Evolutionary conservation across 2,888 invertebrate species (phyloP), one percentile per base, ranked within the genome.

Genomic region (Hypercompe scribonia): DNA sequence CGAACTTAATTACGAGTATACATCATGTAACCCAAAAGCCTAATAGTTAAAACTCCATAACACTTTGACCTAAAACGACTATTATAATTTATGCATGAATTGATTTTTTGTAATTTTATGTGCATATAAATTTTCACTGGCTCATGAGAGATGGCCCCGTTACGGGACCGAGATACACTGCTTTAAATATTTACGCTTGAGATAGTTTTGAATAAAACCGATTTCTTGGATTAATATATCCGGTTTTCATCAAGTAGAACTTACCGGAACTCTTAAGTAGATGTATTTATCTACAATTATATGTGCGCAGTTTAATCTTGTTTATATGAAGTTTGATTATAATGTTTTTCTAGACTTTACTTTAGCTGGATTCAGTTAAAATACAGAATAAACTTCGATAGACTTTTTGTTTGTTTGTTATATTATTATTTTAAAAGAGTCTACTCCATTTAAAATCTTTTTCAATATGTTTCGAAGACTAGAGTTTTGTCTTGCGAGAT

Each of bases 171-270:
- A 68, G 54, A 68, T 69, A 31, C 39, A 61, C 36, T 39, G 4
- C 54, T 54, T 39, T 24, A 39, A 24, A 61, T 31, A 58, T 73
- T 74, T 72, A 72, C 66, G 65, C 34, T 69, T 72, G 34, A 28
- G 33, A 33, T 73, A 68, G 46, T 63, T 67, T 63, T 70, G 65
- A 71, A 67, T 67, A 54, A 13, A 67, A 79, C 75, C 65, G 58
- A 74, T 80, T 50, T 65, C 54, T 66, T 72, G 68, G 13, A 72
- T 72, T 39, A 64, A 76, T 77, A 73, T 73, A 72, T 72, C 70
- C 65, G 74, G 68, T 68, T 71, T 63, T 61, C 10, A 58, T 68
- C 39, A 54, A 75, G 36, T 31, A 39, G 69, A 58, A 77, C 66
- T 76, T 79, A 77, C 68, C 72, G 67, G 70, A 77, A 65, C 71